These are phyloP conservation scores for Scaeva pyrastri DNA, from an alignment of 2,888 invertebrate genomes.

Conservation along the genomic window DNA sequence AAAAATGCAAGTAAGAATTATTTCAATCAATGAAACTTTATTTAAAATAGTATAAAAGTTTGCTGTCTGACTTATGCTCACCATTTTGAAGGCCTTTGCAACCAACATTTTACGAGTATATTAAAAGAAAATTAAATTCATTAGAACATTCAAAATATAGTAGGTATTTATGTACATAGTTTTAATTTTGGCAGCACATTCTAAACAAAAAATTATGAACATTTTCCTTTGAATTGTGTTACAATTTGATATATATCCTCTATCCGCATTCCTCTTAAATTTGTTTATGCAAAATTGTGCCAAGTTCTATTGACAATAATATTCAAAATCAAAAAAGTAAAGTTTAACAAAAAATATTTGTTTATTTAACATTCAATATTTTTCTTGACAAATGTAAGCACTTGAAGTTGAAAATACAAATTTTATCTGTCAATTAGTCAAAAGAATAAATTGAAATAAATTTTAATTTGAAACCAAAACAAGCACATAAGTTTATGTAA, in stretches of 20 bases:
- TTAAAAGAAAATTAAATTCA: too few relatives aligned
- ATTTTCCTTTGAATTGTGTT: conserved; percentile 22
- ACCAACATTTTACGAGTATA: too few relatives aligned
- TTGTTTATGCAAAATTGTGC: conserved; percentile 11
- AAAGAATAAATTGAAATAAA: background rate
- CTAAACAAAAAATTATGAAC: conserved; percentile 21
- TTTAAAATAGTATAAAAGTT: too few relatives aligned
- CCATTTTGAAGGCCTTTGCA: too few relatives aligned
- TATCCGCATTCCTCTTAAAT: conserved; percentile 16
- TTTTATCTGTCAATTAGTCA: background rate
- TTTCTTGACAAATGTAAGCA: background rate
- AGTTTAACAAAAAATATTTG: background rate
- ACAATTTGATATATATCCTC: conserved; percentile 7
- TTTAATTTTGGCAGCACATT: background rate
- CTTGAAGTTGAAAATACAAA: background rate
- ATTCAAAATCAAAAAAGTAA: background rate
- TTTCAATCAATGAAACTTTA: too few relatives aligned
- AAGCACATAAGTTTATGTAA: background rate
- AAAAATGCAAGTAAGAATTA: too few relatives aligned
- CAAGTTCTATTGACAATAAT: background rate
- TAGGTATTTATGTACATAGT: too few relatives aligned
- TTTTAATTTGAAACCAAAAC: background rate
- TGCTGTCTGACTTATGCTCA: too few relatives aligned
- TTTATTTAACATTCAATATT: conserved; percentile 27
- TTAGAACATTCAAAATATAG: too few relatives aligned